Evolutionary conservation across 2,113 vertebrate species (phyloP).

Genomic region (Psilopsiagon aymara): DNA sequence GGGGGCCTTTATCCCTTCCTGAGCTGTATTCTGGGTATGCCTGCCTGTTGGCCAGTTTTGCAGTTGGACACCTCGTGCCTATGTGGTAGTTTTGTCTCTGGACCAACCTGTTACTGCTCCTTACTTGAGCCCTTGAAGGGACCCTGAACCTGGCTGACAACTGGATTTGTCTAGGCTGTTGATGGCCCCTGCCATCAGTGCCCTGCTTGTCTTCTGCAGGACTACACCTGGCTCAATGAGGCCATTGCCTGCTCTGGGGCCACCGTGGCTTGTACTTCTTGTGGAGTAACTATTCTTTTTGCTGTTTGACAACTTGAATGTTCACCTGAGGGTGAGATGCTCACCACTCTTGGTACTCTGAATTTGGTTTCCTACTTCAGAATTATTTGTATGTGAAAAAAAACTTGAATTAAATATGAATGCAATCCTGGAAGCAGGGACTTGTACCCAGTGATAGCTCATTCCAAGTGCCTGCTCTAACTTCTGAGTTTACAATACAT

Average conservation of each 20-base stretch:
- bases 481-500: not conserved
- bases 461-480: not conserved
- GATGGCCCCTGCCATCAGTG: accelerated
- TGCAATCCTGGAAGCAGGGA: not conserved
- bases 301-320: not conserved
- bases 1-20: not conserved
- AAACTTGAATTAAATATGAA: not conserved
- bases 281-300: not conserved
- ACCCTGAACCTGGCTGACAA: not conserved
- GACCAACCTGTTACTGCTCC: not conserved
- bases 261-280: accelerated
- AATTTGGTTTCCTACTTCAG: not conserved
- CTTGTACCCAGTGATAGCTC: not conserved
- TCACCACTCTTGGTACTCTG: not conserved
- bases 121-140: not conserved
- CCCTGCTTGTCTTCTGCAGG: not conserved
- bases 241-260: not conserved
- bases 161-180: not conserved
- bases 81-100: not conserved
- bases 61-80: not conserved
- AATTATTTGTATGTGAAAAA: not conserved
- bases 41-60: not conserved
- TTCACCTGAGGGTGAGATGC: not conserved
- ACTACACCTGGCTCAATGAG: accelerated
- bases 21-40: accelerated